Percentiles rank a stretch among this genome's conserved stretches.
phyloP scores from a whole-genome alignment of 2,888 invertebrate genomes.

The Loripinus fragilis region DNA sequence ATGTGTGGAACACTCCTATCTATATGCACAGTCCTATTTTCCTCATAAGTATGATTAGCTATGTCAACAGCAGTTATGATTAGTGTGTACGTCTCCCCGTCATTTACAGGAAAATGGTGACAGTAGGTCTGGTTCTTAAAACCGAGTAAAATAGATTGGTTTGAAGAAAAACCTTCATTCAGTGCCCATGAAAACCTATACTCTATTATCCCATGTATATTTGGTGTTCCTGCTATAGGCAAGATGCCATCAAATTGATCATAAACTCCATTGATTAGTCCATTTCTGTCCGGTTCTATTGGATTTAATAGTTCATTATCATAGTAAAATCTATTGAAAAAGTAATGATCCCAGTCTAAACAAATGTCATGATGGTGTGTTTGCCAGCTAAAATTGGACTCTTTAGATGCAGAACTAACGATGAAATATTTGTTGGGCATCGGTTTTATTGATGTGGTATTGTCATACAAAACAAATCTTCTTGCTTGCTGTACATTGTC shows the following conservation, averaged over 20 bases:
- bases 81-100: slow-evolving; percentile 56
- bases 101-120: slow-evolving; percentile 38
- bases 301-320: slow-evolving; percentile 45
- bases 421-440: not conserved
- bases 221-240: slow-evolving; percentile 56
- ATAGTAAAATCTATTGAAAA: slow-evolving; percentile 45
- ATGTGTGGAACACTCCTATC: slow-evolving; percentile 59
- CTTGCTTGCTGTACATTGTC: slow-evolving; percentile 55
- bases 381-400: slow-evolving; percentile 58
- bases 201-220: slow-evolving; percentile 52
- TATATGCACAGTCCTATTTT: slow-evolving; percentile 51
- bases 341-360: slow-evolving; percentile 56
- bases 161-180: slow-evolving; percentile 28
- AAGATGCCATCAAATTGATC: slow-evolving; percentile 55
- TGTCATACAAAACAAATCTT: slow-evolving; percentile 61
- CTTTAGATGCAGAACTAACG: slow-evolving; percentile 44
- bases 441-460: slow-evolving; percentile 29
- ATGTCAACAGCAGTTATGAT: slow-evolving; percentile 53
- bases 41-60: slow-evolving; percentile 41
- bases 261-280: slow-evolving; percentile 40
- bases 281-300: slow-evolving; percentile 33
- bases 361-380: slow-evolving; percentile 53
- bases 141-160: not conserved
- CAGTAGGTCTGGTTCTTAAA: slow-evolving; percentile 56
- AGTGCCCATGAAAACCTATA: slow-evolving; percentile 35